phyloP scores from a whole-genome alignment of 2,113 vertebrate species.

The Corvus cornix region DNA sequence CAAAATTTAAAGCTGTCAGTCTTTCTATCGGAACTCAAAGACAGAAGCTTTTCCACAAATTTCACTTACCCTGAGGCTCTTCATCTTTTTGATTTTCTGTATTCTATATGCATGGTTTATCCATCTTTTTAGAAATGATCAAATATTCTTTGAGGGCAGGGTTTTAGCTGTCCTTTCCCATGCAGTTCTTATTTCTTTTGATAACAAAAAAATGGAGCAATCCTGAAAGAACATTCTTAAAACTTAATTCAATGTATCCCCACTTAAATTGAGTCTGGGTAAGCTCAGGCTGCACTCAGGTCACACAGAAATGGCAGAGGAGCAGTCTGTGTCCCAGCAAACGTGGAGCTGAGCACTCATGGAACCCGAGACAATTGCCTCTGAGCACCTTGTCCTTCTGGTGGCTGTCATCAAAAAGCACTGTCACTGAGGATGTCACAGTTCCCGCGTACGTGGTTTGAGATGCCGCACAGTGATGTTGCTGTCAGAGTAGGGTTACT shows the following conservation, averaged over 20 bases:
- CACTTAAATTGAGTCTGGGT: not conserved
- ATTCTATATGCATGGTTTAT: not conserved
- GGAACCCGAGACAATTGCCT: not conserved
- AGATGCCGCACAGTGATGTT: not conserved
- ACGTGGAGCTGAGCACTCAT: not conserved
- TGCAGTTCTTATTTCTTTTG: not conserved
- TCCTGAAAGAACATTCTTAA: not conserved
- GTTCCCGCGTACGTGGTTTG: not conserved
- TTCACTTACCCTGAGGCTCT: not conserved
- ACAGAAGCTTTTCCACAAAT: not conserved
- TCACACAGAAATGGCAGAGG: not conserved
- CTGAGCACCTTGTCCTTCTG: not conserved
- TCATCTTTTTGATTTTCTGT: not conserved
- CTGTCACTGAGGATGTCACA: not conserved
- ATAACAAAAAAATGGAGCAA: not conserved
- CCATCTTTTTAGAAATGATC: not conserved
- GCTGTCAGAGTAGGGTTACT: not conserved
- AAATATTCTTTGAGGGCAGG: not conserved
- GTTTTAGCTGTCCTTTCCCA: not conserved
- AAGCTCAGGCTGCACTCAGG: not conserved
- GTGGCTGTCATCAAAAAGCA: not conserved
- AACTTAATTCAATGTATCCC: not conserved
- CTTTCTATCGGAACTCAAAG: not conserved
- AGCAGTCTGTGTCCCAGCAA: not conserved
- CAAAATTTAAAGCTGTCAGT: not conserved